Percentiles rank a stretch among this genome's conserved stretches.
These are phyloP conservation scores for Mionectes olivaceus DNA, from an alignment of 2,797 vertebrate species.

Conservation along the genomic window DNA sequence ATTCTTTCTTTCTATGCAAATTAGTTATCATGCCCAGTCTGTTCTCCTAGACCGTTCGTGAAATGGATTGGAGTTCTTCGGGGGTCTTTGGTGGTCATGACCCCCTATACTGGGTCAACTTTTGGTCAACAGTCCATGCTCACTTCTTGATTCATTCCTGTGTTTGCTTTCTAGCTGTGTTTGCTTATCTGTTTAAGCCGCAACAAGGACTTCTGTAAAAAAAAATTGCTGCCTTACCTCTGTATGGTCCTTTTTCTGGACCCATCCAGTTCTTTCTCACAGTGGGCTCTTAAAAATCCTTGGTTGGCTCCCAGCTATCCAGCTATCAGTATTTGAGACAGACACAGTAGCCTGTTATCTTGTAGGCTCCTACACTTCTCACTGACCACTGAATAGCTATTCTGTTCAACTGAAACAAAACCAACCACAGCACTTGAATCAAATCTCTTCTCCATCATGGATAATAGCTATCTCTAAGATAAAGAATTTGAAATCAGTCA, in stretches of 20 bases:
- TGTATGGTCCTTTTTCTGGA: neutral
- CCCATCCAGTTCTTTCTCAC: neutral
- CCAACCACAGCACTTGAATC: neutral
- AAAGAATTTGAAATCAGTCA: neutral
- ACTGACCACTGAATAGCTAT: neutral
- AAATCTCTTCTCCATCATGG: too few species aligned
- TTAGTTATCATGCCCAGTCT: neutral
- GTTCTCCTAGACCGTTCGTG: neutral
- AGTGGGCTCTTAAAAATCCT: neutral
- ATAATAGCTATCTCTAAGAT: neutral
- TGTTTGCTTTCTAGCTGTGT: neutral
- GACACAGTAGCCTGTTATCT: neutral
- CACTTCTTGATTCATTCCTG: neutral
- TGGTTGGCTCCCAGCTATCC: neutral
- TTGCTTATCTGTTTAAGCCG: neutral
- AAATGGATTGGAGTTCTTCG: neutral
- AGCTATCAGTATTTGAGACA: neutral
- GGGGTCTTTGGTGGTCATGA: neutral
- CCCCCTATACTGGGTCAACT: neutral
- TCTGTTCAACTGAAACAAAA: neutral
- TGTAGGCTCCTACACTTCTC: neutral
- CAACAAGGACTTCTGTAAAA: accelerated
- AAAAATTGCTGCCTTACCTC: neutral
- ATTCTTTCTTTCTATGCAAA: neutral
- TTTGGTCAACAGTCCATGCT: neutral